Base-by-base conservation (phyloP, 1,140 invertebrate genomes). In the Nephotettix cincticeps region DNA sequence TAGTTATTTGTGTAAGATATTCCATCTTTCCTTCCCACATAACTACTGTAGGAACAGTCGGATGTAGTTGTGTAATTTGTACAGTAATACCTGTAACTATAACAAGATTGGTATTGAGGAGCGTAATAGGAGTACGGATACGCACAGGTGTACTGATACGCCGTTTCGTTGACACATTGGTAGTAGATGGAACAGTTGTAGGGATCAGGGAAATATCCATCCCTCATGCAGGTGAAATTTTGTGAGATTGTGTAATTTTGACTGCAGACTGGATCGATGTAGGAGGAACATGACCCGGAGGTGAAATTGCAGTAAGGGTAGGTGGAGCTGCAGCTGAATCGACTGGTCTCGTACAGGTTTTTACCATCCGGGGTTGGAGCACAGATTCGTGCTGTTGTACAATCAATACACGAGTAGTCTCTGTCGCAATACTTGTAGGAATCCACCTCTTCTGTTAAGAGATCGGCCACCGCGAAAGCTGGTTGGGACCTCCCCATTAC, bases 181-280 rank as follows among this genome's bases (percentile, higher is more conserved):
- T 65, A 43, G 61, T 69, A 72, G 11, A 25, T 14, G 30, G 25
- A 45, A 29, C 68, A 64, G 54, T 63, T 27, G 47, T 25, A 29
- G 11, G 25, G n/a, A 29, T 72, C 71, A 0, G 71, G 71, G 25
- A 51, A 72, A 14, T 28, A 25, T 3, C 71, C 71, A 32, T 72
- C 30, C 13, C n/a, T 11, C 30, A 72, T 28, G 56, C 71, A 72
- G 4, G 68, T 65, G 32, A 72, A 72, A 30, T 27, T 28, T 21
- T 69, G 58, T 0, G 67, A 19, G n/a, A n/a, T 1, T 1, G 51
- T 58, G 23, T 58, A 69, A 14, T 4, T 17, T 1, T 6, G 9
- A 23, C n/a, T 17, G n/a, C 36, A 30, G 14, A 11, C 36, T 21
- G 40, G 32, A 14, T 36, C 32, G 4, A 36, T 14, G 14, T 6